Evolutionary conservation across 2,797 vertebrate genomes (phyloP).

Genomic region (Tinamus major): DNA sequence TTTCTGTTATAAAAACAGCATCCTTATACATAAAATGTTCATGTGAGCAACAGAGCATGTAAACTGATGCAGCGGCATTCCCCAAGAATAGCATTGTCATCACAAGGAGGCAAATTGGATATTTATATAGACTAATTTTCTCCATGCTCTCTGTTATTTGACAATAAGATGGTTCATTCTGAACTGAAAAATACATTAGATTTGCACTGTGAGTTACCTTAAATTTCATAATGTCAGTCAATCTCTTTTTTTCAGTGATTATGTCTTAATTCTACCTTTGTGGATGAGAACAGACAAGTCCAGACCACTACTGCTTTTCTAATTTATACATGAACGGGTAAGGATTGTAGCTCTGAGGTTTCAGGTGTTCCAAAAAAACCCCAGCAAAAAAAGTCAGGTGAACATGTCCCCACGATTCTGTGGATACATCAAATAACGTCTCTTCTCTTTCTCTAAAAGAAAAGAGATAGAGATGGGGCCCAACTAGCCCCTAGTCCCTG

Average conservation of each 20-base stretch:
- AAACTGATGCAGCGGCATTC: background rate
- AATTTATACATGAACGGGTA: background rate
- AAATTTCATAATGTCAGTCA: background rate
- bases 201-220: background rate
- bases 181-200: background rate
- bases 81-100: constrained; percentile 1
- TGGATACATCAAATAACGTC: background rate
- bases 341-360: background rate
- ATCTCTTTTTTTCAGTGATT: background rate
- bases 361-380: background rate
- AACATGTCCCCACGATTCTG: background rate
- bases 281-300: background rate
- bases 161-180: background rate
- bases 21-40: background rate
- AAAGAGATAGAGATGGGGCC: background rate
- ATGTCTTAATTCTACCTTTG: rapidly evolving
- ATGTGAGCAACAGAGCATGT: constrained; percentile 39
- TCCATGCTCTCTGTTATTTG: background rate
- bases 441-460: background rate
- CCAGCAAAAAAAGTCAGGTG: background rate
- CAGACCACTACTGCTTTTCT: background rate
- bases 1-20: constrained; percentile 24
- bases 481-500: background rate
- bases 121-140: background rate
- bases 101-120: constrained; percentile 1